Percentiles rank a stretch among this genome's conserved stretches.
phyloP scores from a whole-genome alignment of 2,888 invertebrate species.

The Latrodectus hesperus region DNA sequence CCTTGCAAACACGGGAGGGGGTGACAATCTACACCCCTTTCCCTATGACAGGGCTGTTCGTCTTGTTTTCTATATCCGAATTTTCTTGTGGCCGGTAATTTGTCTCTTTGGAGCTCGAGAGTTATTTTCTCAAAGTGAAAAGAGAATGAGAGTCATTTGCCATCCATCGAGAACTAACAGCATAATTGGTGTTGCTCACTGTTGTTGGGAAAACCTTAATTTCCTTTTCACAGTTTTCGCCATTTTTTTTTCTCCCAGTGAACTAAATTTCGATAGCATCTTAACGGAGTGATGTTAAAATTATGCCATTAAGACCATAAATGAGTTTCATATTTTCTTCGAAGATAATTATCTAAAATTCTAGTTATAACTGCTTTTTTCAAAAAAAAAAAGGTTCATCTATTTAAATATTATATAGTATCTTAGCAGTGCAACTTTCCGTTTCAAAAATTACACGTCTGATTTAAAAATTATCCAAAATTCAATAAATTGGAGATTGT shows the following conservation, averaged over 20 bases:
- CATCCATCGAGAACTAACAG: background rate
- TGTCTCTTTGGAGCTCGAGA: constrained; percentile 7
- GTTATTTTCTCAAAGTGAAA: constrained; percentile 15
- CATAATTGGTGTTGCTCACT: constrained; percentile 44
- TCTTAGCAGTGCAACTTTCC: too few species aligned
- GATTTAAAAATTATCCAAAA: too few species aligned
- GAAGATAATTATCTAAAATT: too few species aligned
- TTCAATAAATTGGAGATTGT: too few species aligned
- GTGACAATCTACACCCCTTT: too few species aligned
- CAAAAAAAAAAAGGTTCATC: too few species aligned
- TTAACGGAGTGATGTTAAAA: background rate
- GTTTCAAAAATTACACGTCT: too few species aligned
- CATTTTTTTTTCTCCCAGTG: background rate
- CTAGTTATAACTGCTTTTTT: too few species aligned
- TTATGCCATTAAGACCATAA: too few species aligned
- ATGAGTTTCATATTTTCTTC: too few species aligned
- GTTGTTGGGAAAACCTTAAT: constrained; percentile 21
- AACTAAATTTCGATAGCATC: constrained; percentile 13
- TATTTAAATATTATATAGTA: too few species aligned
- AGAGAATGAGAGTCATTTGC: too few species aligned
- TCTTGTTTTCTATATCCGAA: background rate
- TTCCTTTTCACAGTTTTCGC: background rate
- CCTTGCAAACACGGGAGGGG: constrained; percentile 3
- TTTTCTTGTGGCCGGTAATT: constrained; percentile 57
- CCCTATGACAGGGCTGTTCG: background rate